These are phyloP conservation scores for Limnephilus auricula DNA, from an alignment of 2,888 invertebrate genomes.

Conservation along the genomic window DNA sequence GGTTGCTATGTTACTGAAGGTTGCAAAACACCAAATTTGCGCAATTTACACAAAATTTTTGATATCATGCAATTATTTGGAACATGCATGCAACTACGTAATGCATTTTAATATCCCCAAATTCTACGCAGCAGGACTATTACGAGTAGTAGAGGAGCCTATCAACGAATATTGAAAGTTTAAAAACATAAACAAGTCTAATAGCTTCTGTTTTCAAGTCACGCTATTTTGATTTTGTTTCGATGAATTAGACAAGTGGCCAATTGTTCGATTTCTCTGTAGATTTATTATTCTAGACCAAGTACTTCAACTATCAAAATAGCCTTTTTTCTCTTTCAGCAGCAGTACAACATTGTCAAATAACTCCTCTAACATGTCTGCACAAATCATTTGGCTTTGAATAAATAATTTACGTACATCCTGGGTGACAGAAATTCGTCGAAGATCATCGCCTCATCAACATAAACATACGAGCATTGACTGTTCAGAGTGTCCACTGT, in stretches of 20 bases:
- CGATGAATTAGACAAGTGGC: not conserved
- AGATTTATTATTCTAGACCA: not conserved
- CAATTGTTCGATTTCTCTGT: not conserved
- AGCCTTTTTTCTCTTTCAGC: not conserved
- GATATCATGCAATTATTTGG: too few relatives aligned
- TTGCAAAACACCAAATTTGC: too few relatives aligned
- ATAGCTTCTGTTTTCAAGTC: not conserved
- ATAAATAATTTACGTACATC: not conserved
- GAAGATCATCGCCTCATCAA: conserved; percentile 8
- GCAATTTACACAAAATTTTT: too few relatives aligned
- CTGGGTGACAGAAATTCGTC: conserved; percentile 8
- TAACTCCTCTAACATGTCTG: not conserved
- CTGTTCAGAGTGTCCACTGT: not conserved
- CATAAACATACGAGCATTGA: not conserved
- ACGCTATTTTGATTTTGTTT: not conserved
- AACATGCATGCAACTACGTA: too few relatives aligned
- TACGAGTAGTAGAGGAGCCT: too few relatives aligned
- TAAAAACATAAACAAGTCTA: too few relatives aligned
- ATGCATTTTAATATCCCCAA: too few relatives aligned
- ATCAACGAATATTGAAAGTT: too few relatives aligned
- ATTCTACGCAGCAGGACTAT: too few relatives aligned
- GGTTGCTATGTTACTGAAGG: too few relatives aligned
- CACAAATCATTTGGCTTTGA: not conserved
- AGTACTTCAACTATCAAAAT: not conserved
- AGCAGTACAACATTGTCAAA: not conserved